Evolutionary conservation across 2,888 invertebrate species (phyloP).

Genomic region (Chorisops tibialis): DNA sequence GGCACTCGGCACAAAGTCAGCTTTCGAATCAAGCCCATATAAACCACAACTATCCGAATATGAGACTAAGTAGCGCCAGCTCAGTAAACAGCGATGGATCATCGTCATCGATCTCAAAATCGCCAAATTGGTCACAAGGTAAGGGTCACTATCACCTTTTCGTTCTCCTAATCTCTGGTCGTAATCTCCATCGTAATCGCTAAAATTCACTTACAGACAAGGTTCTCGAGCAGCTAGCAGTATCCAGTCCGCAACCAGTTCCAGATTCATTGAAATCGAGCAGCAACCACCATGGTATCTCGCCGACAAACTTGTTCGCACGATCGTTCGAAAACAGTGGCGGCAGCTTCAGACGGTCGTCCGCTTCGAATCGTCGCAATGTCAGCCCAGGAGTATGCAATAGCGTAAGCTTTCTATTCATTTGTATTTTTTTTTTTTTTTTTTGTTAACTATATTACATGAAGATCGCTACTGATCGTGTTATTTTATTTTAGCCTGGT

Average conservation of each 20-base stretch:
- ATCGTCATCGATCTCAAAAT: slow-evolving; percentile 44
- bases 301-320: slow-evolving; percentile 39
- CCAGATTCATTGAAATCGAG: slow-evolving; percentile 45
- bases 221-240: slow-evolving; percentile 11
- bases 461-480: neutral
- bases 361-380: slow-evolving; percentile 42
- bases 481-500: slow-evolving; percentile 40
- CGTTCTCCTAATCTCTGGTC: neutral
- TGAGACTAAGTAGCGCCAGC: slow-evolving; percentile 43
- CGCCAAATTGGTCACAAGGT: slow-evolving; percentile 45
- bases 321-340: slow-evolving; percentile 44
- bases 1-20: slow-evolving; percentile 49
- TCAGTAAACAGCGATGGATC: slow-evolving; percentile 43
- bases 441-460: neutral
- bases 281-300: slow-evolving; percentile 45
- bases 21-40: slow-evolving; percentile 29
- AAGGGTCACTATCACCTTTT: slow-evolving; percentile 11
- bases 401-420: slow-evolving; percentile 43
- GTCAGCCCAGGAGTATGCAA: slow-evolving; percentile 44
- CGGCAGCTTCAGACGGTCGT: slow-evolving; percentile 45
- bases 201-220: too few species aligned
- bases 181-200: too few species aligned
- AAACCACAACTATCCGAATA: slow-evolving; percentile 32
- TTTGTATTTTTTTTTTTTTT: too few species aligned
- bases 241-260: slow-evolving; percentile 49